A percentile compares a stretch with the other conserved stretches of the same genome.
These are phyloP conservation scores for Abrostola triplasia DNA, from an alignment of 2,888 invertebrate species.

Conservation along the genomic window DNA sequence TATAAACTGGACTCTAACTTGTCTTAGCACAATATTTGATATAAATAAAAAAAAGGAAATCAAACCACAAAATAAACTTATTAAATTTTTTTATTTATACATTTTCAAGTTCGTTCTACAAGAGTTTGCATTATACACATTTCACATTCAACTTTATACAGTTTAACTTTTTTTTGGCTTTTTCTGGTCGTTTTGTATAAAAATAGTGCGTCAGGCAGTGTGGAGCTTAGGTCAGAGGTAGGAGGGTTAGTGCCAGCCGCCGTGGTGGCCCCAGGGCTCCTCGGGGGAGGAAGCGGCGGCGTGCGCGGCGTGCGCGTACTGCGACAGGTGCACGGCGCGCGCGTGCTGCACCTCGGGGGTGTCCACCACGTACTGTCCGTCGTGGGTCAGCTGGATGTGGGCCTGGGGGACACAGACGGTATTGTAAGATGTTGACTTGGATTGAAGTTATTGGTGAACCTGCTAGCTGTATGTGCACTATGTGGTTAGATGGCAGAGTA, in stretches of 20 bases:
- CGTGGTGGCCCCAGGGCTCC: constrained; percentile 78
- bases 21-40: no score
- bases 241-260: constrained; percentile 80
- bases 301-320: constrained; percentile 82
- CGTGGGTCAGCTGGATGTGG: constrained; percentile 85
- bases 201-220: constrained; percentile 75
- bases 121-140: constrained; percentile 81
- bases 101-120: constrained; percentile 84
- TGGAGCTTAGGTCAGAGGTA: constrained; percentile 73
- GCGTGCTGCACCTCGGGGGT: constrained; percentile 86
- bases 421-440: not conserved
- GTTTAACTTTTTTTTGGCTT: constrained; percentile 74
- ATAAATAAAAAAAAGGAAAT: constrained; percentile 22
- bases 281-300: constrained; percentile 83
- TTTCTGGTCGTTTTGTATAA: constrained; percentile 82
- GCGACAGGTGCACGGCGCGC: constrained; percentile 79
- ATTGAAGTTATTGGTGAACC: no score
- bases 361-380: constrained; percentile 85
- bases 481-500: no score
- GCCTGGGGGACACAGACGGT: constrained; percentile 64
- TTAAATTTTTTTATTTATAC: constrained; percentile 81
- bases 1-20: no score
- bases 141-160: constrained; percentile 84
- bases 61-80: constrained; percentile 68
- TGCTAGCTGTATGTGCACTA: no score